Conservation (phyloP, 2,888 invertebrate species). For the Epicampocera succincta region DNA sequence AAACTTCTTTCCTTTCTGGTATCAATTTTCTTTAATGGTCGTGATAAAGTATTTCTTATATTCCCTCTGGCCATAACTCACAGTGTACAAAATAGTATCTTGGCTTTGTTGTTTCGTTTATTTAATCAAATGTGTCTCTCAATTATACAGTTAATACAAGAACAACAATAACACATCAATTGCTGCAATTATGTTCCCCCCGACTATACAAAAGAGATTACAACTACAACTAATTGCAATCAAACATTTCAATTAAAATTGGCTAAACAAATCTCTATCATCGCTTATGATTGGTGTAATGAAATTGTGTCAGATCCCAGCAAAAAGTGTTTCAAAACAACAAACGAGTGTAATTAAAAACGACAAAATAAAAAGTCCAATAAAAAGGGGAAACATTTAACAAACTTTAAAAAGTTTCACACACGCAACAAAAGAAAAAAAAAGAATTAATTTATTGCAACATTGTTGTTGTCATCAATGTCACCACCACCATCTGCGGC, state of each 20-base stretch:
- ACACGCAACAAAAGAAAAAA: slow-evolving; percentile 4
- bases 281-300: neutral
- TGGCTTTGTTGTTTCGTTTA: neutral
- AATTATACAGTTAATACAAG: neutral
- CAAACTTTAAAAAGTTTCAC: slow-evolving; percentile 6
- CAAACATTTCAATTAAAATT: slow-evolving; percentile 54
- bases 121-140: neutral
- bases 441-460: neutral
- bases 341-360: slow-evolving; percentile 18
- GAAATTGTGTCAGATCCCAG: neutral
- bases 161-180: slow-evolving; percentile 23
- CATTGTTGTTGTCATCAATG: slow-evolving; percentile 36
- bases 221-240: slow-evolving; percentile 41
- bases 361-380: neutral
- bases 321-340: slow-evolving; percentile 18
- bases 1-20: too few species aligned
- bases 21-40: too few species aligned
- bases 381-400: neutral
- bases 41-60: too few species aligned
- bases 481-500: slow-evolving; percentile 15
- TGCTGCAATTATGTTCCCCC: slow-evolving; percentile 12
- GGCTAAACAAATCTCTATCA: slow-evolving; percentile 24
- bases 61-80: too few species aligned
- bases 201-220: slow-evolving; percentile 37
- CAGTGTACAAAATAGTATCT: too few species aligned